Base-by-base conservation (phyloP, 2,797 vertebrate genomes). In the Sebastiscus tertius region DNA sequence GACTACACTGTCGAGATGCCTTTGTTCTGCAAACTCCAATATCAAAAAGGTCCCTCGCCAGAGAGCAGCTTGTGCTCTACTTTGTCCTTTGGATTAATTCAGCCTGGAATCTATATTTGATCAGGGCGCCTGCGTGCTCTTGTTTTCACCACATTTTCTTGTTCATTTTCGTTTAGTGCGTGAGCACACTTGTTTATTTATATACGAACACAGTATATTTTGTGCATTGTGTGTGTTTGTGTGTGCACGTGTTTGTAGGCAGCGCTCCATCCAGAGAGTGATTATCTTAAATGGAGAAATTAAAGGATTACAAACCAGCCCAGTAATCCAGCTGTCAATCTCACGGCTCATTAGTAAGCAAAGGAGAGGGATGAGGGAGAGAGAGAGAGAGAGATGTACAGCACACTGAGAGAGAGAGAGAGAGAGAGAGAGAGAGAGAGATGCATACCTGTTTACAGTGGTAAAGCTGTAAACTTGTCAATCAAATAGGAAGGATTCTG, bases 231-330 rank as follows among this genome's bases (percentile, higher is more conserved):
- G 54, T 26, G 61, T 63, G 5, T 85, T 54, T 70, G 76, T 42
- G 22, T 65, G 49, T 66, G 49, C 49, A 27, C 77, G 61, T 64
- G 79, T 82, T 85, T 89, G 71, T 66, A 81, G 84, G 71, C 78
- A 78, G 83, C 3, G 67, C 89, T 88, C 72, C 83, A 89, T 90
- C 93, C 90, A 93, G 71, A 89, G 91, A 94, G 94, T 95, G 91
- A 81, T 92, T 94, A 88, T 95, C 88, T 95, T 93, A 93, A 93
- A 95, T 94, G 91, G 94, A 94, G 94, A 95, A 96, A 94, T 95
- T 96, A 96, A 96, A 96, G 96, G 94, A 95, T 94, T 92, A 92
- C 90, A 95, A 93, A 90, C 59, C 83, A 86, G 92, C 85, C 66
- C 18, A 84, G 89, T 94, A 94, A 94, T 92, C 95, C 95, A 92